Base-by-base conservation (phyloP, 2,113 vertebrate genomes). In the Actenoides lindsayi region DNA sequence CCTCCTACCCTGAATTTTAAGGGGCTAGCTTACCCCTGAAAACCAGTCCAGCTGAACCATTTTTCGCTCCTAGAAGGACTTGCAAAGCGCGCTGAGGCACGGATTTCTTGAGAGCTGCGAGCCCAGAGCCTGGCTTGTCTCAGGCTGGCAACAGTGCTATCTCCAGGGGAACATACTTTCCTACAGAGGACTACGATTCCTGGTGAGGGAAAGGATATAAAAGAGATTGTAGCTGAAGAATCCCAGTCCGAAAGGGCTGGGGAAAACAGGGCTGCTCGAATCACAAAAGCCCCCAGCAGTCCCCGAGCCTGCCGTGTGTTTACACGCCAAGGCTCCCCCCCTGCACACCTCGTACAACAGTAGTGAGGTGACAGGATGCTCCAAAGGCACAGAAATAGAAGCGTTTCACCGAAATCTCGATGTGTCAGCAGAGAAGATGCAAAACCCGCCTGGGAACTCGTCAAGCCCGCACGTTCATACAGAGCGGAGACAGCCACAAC, bases 351-450 rank as follows among this genome's bases (percentile, higher is more conserved):
- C 5, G 44, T 33, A 83, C 33, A 48, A 14, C 10, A 4, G 1
- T 5, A 46, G 24, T 37, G 60, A 79, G 73, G 54, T 11, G 50
- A 33, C 42, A 71, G 46, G 77, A 75, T 65, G 53, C 46, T 93
- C 85, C 63, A 51, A 39, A 63, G 35, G 71, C 25, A 84, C 77
- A 48, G 48, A 89, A 70, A 71, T 8, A 76, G 75, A 57, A 65
- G 17, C 0, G 27, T 59, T 85, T 44, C 54, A 11, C 69, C 62
- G 24, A 18, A 64, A 41, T 41, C 68, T 60, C 39, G 6, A 5
- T 92, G 75, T 87, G 33, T 56, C 91, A 93, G 71, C 87, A 95
- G 89, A 92, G 48, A 16, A 64, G 88, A 91, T 83, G 81, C 88
- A 76, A 69, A 63, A 54, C 73, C 21, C 90, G 53, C 17, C 70